Evolutionary conservation across 2,113 vertebrate species (phyloP), one percentile per base, ranked within the genome.

Genomic region (Halichoeres trimaculatus): DNA sequence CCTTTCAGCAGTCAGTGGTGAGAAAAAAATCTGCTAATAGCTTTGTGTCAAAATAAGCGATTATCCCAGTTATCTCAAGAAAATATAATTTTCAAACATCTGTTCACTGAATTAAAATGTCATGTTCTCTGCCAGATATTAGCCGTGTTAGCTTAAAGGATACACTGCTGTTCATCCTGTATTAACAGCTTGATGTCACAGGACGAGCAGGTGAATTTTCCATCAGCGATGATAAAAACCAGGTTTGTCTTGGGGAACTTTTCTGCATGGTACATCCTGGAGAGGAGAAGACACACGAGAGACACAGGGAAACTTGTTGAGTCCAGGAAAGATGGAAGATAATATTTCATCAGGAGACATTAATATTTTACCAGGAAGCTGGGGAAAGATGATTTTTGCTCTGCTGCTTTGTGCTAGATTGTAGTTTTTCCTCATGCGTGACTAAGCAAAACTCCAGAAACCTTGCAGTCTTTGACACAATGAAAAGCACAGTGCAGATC

Each of bases 181-280:
- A 94, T 94, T 58, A 98, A 90, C 19, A 89, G 90, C 45, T 92
- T 95, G n/a, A 90, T 87, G 82, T 95, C 93, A 79, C 96, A 98
- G 20, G 91, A 90, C 8, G 83, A 89, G 86, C 96, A 97, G 47
- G 94, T 94, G 40, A 88, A 83, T 85, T 95, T 95, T 79, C 94
- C 94, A 82, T 98, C 97, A 72, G 95, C 94, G 52, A 99, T 95
- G 89, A 99, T 95, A 79, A 99, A 97, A 75, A 98, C 94, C 88
- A 99, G 92, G 90, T 99, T 99, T 55, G 97, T 99, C 73, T 96
- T 95, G 85, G 94, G 94, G 87, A 99, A 94, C 85, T 97, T 99
- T 91, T 98, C 96, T 50, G 95, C 96, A 35, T 96, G 94, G 89
- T 95, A 98, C 80, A 96, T 94, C 90, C 97, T 99, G 86, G 17